Percentiles rank a stretch among this genome's conserved stretches.
Conservation (phyloP, 2,888 invertebrate genomes). For the Pseudoips prasinana region DNA sequence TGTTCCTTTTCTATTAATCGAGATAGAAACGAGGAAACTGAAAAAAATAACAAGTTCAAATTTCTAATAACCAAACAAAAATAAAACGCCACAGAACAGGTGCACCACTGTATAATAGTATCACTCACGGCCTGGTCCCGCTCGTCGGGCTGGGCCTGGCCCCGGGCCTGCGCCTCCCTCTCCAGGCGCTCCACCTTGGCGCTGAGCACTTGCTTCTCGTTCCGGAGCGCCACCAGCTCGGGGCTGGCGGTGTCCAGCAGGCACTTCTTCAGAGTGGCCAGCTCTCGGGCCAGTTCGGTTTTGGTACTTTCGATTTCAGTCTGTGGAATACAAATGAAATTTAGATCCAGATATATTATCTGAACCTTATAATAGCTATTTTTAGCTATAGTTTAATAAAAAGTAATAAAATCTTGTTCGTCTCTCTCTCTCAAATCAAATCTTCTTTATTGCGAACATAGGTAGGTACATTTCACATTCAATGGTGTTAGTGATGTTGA, state of each 20-base stretch:
- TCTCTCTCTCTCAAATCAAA: too few species aligned
- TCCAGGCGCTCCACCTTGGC: conserved; percentile 30
- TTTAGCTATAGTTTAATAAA: too few species aligned
- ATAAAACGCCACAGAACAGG: conserved; percentile 17
- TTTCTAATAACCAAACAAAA: conserved; percentile 1
- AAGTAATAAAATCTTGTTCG: too few species aligned
- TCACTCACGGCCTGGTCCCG: conserved; percentile 64
- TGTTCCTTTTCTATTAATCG: too few species aligned
- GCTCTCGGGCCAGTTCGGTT: conserved; percentile 59
- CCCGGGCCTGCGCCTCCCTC: conserved; percentile 6
- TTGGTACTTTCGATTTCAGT: conserved; percentile 74
- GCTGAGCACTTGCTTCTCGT: conserved; percentile 36
- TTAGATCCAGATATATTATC: too few species aligned
- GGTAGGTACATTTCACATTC: too few species aligned
- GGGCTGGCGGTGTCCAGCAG: conserved; percentile 46
- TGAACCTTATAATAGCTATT: too few species aligned
- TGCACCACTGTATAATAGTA: conserved; percentile 26
- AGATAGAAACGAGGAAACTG: too few species aligned
- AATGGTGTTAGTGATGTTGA: too few species aligned
- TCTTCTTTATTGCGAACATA: too few species aligned
- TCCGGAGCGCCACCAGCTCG: conserved; percentile 50
- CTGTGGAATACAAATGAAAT: too few species aligned
- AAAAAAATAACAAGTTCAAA: too few species aligned
- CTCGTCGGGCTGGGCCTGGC: conserved; percentile 38
- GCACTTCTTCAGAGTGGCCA: conserved; percentile 60